A percentile compares a stretch with the other conserved stretches of the same genome.
phyloP scores from a whole-genome alignment of 2,888 invertebrate genomes.

The Mesorhabditis belari region DNA sequence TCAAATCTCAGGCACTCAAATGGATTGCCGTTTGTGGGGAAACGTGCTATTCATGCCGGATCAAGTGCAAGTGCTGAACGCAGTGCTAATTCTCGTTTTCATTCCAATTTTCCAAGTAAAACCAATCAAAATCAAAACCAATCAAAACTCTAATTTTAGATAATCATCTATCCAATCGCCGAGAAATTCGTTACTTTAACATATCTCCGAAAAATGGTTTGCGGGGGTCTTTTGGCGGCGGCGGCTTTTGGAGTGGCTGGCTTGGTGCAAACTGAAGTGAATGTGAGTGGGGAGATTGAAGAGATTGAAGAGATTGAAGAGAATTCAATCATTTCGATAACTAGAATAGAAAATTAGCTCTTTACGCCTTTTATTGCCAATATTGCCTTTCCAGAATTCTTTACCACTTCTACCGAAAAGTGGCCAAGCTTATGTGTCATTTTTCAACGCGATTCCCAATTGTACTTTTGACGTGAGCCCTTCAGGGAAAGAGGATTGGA shows the following conservation, averaged over 20 bases:
- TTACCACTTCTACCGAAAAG: conserved; percentile 28
- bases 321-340: neutral
- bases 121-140: neutral
- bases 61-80: conserved; percentile 53
- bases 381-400: conserved; percentile 24
- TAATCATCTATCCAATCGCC: conserved; percentile 49
- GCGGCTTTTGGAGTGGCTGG: conserved; percentile 78
- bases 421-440: conserved; percentile 27
- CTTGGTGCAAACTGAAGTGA: conserved; percentile 59
- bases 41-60: conserved; percentile 35
- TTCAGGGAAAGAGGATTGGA: too few species aligned
- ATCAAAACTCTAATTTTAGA: neutral
- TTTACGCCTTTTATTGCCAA: neutral
- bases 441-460: conserved; percentile 30
- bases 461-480: too few species aligned
- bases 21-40: conserved; percentile 41
- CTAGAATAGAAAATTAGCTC: neutral
- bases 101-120: conserved; percentile 56
- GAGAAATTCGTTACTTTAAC: conserved; percentile 28
- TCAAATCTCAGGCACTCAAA: conserved; percentile 32
- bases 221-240: conserved; percentile 79
- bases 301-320: too few species aligned
- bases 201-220: conserved; percentile 72
- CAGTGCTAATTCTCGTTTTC: conserved; percentile 55
- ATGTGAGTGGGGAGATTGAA: conserved; percentile 22